Evolutionary conservation across 2,888 invertebrate species (phyloP), one percentile per base, ranked within the genome.

Genomic region (Zaprionus bogoriensis): DNA sequence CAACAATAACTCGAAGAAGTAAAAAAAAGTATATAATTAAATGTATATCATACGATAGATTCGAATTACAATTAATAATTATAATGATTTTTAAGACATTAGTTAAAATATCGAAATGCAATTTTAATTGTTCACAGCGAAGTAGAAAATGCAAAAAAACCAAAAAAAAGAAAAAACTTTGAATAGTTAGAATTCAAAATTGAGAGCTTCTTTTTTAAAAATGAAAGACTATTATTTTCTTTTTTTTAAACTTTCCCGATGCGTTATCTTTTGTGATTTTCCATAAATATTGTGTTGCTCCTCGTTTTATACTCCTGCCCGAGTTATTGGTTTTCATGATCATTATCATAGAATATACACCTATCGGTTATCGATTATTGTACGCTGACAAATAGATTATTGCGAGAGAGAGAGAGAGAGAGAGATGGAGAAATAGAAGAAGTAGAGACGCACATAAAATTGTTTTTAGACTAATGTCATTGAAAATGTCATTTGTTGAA

Each of bases 401-500:
- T n/a, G n/a, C n/a, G n/a, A n/a, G n/a, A n/a, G n/a, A n/a, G n/a
- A n/a, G n/a, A n/a, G n/a, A n/a, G n/a, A n/a, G n/a, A n/a, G n/a
- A 10, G n/a, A 27, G 25, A 14, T 60, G 23, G 32, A 22, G 50
- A 50, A 45, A 27, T 53, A 66, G 52, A 30, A 44, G 38, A 46
- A 64, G 38, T 27, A 32, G 63, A 74, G 38, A 74, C 67, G 77
- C 77, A 74, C 68, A 79, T 61, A 67, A 83, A 77, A 81, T 80
- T 77, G 73, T 77, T 77, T 81, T 81, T 77, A 75, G 73, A 81
- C 81, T 63, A 80, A 80, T 85, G 82, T 45, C 82, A 82, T 82
- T 82, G 54, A 67, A 74, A 85, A 82, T 82, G 82, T 76, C 82
- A 85, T 84, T 81, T 67, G 76, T 78, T 78, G 60, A 82, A 82